Base-by-base conservation (phyloP, 2,888 invertebrate genomes). In the Lepidocyrtoides sp. region DNA sequence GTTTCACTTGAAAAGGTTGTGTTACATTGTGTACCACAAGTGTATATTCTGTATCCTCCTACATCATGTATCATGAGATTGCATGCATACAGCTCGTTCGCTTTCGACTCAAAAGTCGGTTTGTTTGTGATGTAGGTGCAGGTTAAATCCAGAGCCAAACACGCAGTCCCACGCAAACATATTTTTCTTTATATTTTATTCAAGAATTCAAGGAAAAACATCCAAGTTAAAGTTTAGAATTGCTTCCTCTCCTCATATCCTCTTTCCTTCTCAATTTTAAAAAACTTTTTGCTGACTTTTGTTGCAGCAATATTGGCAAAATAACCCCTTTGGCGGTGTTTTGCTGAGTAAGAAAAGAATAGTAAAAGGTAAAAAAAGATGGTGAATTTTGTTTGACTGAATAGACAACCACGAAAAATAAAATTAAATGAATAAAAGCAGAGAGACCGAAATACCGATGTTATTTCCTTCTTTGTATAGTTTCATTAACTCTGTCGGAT, bases 311-410 rank as follows among this genome's bases (percentile, higher is more conserved):
- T 75, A 57, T 85, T 60, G 54, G 20, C 26, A 32, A 84, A 69
- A 85, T 72, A 41, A 41, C 41, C 57, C 72, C 69, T 72, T 72
- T 41, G 54, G 72, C 44, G 48, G n/a, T 44, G 32, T 63, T 75
- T 23, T 41, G 32, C 41, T n/a, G 5, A 41, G 54, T n/a, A 29
- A 87, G 82, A 81, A 44, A 77, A 91, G 92, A 93, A 94, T 94
- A 82, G 60, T 72, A 57, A 82, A 7, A 82, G 17, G 5, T 5
- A 57, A 20, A 54, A 44, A 48, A 77, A n/a, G 32, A 77, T 8
- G 32, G 2, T 3, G 12, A 29, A 66, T n/a, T n/a, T n/a, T n/a
- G 48, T 48, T 36, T 36, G 36, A 8, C 36, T 36, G 36, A 36
- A 48, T 3, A 3, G 51, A 48, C 1, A 26, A 48, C 8, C 14